Evolutionary conservation across 2,888 invertebrate genomes (phyloP).

Genomic region (Eristalinus aeneus): DNA sequence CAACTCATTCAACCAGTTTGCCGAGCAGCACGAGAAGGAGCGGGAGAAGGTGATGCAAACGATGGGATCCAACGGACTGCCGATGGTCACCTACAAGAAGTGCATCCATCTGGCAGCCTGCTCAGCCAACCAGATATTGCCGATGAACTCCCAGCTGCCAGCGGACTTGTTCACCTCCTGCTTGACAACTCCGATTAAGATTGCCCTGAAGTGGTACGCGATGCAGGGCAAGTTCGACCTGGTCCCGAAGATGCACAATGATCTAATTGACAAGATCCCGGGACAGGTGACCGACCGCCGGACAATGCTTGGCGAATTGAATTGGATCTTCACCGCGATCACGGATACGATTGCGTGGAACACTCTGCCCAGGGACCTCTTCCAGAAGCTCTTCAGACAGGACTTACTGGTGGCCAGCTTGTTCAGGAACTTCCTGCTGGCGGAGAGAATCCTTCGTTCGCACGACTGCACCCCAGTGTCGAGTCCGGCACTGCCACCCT

Average conservation of each 20-base stretch:
- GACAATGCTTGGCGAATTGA: constrained; percentile 98
- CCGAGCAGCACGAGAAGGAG: constrained; percentile 94
- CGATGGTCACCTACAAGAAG: constrained; percentile 86
- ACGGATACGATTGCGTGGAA: constrained; percentile 99
- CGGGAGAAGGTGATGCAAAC: constrained; percentile 82
- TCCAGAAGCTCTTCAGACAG: constrained; percentile 98
- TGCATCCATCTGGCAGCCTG: constrained; percentile 99
- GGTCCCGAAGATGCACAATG: constrained; percentile 90
- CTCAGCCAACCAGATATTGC: constrained; percentile 94
- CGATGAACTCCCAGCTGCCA: constrained; percentile 98
- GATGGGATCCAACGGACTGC: constrained; percentile 76
- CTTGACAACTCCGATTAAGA: constrained; percentile 98
- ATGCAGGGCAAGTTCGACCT: constrained; percentile 90
- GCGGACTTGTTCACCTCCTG: constrained; percentile 99
- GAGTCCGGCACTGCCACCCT: constrained; percentile 93
- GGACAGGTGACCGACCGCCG: constrained; percentile 96
- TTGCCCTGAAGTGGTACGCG: constrained; percentile 96
- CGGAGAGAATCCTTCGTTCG: constrained; percentile 96
- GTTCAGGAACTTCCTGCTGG: constrained; percentile 97
- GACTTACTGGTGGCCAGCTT: constrained; percentile 98
- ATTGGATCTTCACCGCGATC: constrained; percentile 99
- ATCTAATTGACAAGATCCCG: constrained; percentile 97
- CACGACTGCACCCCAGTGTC: constrained; percentile 99
- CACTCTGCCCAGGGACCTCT: constrained; percentile 94
- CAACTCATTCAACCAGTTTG: constrained; percentile 93